Percentiles rank a stretch among this genome's conserved stretches.
These are phyloP conservation scores for Orthosia gracilis DNA, from an alignment of 2,888 invertebrate species.

Conservation along the genomic window DNA sequence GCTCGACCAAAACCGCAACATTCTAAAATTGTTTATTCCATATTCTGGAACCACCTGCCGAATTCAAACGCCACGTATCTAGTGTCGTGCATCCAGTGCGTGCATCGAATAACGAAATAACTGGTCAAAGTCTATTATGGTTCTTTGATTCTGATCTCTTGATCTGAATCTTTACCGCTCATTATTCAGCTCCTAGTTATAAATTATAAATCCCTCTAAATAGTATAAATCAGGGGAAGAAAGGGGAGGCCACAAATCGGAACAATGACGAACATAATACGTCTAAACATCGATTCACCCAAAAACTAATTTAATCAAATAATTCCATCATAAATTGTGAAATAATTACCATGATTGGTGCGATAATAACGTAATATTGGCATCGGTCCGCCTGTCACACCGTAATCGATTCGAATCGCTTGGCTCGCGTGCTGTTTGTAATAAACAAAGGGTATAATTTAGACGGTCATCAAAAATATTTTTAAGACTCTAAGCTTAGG, in stretches of 20 bases:
- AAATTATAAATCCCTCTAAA: too few species aligned
- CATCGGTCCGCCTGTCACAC: constrained; percentile 50
- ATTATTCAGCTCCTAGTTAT: not conserved
- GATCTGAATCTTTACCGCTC: not conserved
- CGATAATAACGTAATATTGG: constrained; percentile 49
- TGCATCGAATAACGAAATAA: constrained; percentile 35
- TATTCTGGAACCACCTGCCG: constrained; percentile 21
- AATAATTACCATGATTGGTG: constrained; percentile 57
- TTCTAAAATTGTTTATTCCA: constrained; percentile 41
- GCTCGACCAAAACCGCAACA: constrained; percentile 42
- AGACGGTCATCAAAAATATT: too few species aligned
- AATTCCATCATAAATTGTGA: constrained; percentile 38
- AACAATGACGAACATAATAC: too few species aligned
- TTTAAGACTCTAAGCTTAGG: too few species aligned
- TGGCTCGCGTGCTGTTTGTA: constrained; percentile 51
- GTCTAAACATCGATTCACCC: constrained; percentile 20
- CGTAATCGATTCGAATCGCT: constrained; percentile 59
- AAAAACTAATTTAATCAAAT: constrained; percentile 39
- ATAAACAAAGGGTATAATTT: too few species aligned
- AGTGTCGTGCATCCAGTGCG: constrained; percentile 21
- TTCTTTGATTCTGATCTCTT: constrained; percentile 2
- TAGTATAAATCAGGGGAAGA: too few species aligned
- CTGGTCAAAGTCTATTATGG: not conserved
- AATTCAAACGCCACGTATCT: constrained; percentile 41
- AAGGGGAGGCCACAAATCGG: too few species aligned